phyloP scores from a whole-genome alignment of 2,797 vertebrate genomes.

The Gallinago nigripennis region DNA sequence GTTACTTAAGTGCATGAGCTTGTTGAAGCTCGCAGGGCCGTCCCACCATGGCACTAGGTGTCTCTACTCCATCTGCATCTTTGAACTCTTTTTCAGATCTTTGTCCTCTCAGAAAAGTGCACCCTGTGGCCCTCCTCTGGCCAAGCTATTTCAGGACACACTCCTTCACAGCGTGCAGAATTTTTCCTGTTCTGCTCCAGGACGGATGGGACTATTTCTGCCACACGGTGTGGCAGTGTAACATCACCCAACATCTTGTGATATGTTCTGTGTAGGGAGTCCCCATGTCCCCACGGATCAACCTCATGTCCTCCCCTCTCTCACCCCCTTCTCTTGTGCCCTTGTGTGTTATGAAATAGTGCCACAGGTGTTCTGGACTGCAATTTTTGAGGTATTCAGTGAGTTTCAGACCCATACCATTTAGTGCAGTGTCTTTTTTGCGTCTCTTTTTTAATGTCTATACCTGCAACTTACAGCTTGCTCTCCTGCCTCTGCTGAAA shows the following conservation, averaged over 20 bases:
- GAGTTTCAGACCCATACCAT: neutral
- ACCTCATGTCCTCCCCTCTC: neutral
- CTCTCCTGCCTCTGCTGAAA: neutral
- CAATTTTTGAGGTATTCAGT: neutral
- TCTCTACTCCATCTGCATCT: neutral
- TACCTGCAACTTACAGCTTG: neutral
- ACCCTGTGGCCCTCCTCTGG: neutral
- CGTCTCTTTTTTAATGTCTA: neutral
- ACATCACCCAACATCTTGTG: neutral
- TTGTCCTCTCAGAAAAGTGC: neutral
- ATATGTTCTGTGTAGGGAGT: neutral
- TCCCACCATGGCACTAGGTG: accelerated
- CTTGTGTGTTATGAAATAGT: neutral
- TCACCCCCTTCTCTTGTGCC: neutral
- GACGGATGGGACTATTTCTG: neutral
- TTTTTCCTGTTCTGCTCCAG: neutral
- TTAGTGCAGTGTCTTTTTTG: neutral
- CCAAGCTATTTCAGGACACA: neutral
- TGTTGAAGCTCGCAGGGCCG: neutral
- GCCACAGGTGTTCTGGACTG: neutral
- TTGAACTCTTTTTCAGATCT: neutral
- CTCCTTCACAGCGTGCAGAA: neutral
- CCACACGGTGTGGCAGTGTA: no score
- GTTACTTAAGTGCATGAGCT: neutral
- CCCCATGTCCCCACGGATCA: neutral